Conservation (phyloP, 1,140 invertebrate species). For the Solenopsis invicta region DNA sequence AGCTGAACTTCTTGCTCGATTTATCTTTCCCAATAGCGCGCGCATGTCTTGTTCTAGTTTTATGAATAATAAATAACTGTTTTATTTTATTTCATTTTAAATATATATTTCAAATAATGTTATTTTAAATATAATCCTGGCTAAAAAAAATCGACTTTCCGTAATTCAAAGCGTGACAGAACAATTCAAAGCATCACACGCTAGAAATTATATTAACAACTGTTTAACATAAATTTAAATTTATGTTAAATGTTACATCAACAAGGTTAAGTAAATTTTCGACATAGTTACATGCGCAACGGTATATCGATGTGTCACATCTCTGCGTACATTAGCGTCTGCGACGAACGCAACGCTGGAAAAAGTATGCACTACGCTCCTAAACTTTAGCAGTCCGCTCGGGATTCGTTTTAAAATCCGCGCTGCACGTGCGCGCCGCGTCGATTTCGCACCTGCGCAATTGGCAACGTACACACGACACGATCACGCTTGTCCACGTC, state of each 20-base stretch:
- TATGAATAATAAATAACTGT: too few species aligned
- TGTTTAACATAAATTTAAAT: too few species aligned
- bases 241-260: not conserved
- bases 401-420: slow-evolving; percentile 30
- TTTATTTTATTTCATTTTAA: too few species aligned
- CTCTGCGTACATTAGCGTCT: not conserved
- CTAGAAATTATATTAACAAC: too few species aligned
- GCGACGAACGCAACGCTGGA: not conserved
- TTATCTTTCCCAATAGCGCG: too few species aligned
- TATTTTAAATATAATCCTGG: too few species aligned
- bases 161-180: not conserved
- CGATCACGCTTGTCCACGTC: not conserved
- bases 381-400: not conserved
- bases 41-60: too few species aligned
- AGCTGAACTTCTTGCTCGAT: too few species aligned
- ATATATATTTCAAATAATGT: too few species aligned
- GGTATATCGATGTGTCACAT: slow-evolving; percentile 25
- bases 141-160: too few species aligned
- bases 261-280: not conserved
- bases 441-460: slow-evolving; percentile 21
- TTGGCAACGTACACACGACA: not conserved
- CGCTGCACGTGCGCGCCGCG: slow-evolving; percentile 29
- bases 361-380: not conserved
- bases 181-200: not conserved
- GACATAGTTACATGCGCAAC: not conserved